Conservation (phyloP, 23 tunicate species). For the Clavelina lepadiformis region DNA sequence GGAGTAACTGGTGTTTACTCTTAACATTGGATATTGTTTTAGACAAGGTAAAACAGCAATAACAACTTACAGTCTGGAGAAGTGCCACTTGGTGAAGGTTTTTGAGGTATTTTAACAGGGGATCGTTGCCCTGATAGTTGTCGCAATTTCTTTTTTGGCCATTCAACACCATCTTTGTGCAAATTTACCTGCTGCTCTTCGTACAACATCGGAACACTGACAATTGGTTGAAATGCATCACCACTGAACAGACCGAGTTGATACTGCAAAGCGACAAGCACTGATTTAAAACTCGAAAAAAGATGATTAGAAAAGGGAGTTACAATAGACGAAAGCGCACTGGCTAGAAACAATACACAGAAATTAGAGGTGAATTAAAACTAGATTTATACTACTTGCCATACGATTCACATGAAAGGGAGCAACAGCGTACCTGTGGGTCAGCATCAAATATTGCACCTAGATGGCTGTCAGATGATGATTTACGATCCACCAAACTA, state of each 20-base stretch:
- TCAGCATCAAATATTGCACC: conserved; percentile 36
- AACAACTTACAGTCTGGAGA: too few species aligned
- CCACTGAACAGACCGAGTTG: conserved; percentile 43
- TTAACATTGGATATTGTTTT: too few species aligned
- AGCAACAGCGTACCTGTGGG: conserved; percentile 20
- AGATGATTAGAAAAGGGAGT: too few species aligned
- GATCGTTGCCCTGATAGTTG: too few species aligned
- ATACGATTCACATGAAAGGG: too few species aligned
- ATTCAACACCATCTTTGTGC: conserved; percentile 3
- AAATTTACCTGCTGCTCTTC: conserved; percentile 2
- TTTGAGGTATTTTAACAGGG: too few species aligned
- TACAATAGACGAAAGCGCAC: too few species aligned
- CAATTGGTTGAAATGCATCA: conserved; percentile 48
- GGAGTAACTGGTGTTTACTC: not conserved
- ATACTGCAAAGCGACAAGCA: conserved; percentile 32
- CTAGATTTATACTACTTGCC: too few species aligned
- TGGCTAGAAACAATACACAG: not conserved
- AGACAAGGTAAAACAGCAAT: too few species aligned
- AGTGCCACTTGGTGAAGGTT: too few species aligned
- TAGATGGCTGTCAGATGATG: conserved; percentile 53
- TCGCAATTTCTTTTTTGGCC: conserved; percentile 28
- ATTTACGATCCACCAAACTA: conserved; percentile 23
- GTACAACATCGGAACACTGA: conserved; percentile 33
- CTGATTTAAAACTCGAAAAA: not conserved
- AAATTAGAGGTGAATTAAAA: not conserved